Base-by-base conservation (phyloP, 2,797 vertebrate genomes). In the Cyprinodon diabolis region DNA sequence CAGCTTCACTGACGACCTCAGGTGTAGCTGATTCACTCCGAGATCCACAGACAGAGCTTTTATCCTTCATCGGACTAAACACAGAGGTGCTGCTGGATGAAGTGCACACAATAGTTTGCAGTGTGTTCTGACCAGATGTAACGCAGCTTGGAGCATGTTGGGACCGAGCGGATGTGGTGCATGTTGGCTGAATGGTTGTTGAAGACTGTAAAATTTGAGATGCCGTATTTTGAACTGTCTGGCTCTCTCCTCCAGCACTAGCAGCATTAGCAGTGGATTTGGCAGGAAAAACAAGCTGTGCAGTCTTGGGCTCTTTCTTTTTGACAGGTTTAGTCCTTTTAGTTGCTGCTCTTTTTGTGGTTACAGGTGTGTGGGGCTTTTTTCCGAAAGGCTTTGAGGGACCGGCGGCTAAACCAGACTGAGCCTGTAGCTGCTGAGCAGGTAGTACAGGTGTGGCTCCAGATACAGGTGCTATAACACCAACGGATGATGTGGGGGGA, bases 241-340 rank as follows among this genome's bases (percentile, higher is more conserved):
- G 87, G 76, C 43, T 82, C 40, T 87, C 84, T 69, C 23, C 81
- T 80, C 80, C 68, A 58, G 69, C 49, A 55, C 56, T 21, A 19
- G 63, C 19, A 12, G 89, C 65, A 58, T 69, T 49, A 54, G 60
- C 25, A 19, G 60, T 17, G 9, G 90, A 76, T 21, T 91, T 90
- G 52, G 79, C 76, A 66, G 82, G 68, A 71, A 84, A 62, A 49
- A 80, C 76, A 57, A 72, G 57, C 52, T 80, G 85, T 30, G 77
- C 68, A 66, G 68, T 79, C 85, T 80, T 83, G 19, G 76, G 75
- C 65, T 90, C 84, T 63, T 93, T 94, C 54, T 93, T 94, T 87
- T 95, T 97, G 76, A 90, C 90, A 76, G 92, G 66, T 86, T 93
- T 93, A 23, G 90, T 87, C 83, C 94, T 97, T 94, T 96, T 99